phyloP scores from a whole-genome alignment of 2,113 vertebrate species.

The Caranx melampygus region DNA sequence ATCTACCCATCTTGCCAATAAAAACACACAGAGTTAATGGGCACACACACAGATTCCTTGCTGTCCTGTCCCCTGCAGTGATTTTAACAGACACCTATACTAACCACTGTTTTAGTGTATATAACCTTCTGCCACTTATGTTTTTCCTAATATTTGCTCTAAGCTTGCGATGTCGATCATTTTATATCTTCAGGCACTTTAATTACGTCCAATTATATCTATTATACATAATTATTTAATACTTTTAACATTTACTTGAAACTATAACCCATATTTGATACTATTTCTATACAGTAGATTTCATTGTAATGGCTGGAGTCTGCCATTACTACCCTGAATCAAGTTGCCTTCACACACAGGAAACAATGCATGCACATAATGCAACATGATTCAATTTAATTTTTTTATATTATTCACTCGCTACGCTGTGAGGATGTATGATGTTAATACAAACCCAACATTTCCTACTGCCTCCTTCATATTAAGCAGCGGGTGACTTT shows the following conservation, averaged over 20 bases:
- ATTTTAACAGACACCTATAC: not conserved
- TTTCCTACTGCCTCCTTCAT: slow-evolving; percentile 1
- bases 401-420: not conserved
- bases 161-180: not conserved
- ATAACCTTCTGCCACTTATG: too few species aligned
- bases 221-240: too few species aligned
- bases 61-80: not conserved
- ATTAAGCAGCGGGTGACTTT: not conserved
- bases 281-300: not conserved
- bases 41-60: not conserved
- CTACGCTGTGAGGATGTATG: not conserved
- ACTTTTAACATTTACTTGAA: not conserved
- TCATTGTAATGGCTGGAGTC: not conserved
- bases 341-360: not conserved
- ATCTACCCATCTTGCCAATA: not conserved
- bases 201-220: not conserved
- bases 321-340: not conserved
- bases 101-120: slow-evolving; percentile 9
- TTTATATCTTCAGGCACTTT: not conserved
- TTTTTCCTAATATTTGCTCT: not conserved
- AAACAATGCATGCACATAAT: not conserved
- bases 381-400: not conserved
- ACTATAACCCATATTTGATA: not conserved
- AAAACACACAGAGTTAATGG: slow-evolving; percentile 9
- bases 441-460: not conserved